Conservation (phyloP, 2,888 invertebrate species). For the Blera fallax region DNA sequence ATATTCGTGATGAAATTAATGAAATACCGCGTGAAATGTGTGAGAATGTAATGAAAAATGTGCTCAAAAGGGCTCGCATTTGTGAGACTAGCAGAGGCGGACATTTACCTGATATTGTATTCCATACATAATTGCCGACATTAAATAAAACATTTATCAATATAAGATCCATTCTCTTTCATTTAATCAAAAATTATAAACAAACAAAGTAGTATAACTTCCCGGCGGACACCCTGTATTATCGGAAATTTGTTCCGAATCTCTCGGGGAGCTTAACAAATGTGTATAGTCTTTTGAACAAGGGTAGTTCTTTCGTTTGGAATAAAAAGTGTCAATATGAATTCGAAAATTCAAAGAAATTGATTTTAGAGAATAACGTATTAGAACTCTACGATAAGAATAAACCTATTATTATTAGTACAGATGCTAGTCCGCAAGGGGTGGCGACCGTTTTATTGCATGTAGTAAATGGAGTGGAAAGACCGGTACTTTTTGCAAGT, state of each 20-base stretch:
- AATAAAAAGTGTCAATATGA: slow-evolving; percentile 6
- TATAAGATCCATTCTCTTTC: too few relatives aligned
- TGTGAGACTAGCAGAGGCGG: too few relatives aligned
- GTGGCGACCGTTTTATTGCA: slow-evolving; percentile 3
- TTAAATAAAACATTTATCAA: too few relatives aligned
- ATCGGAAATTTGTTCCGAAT: slow-evolving; percentile 24
- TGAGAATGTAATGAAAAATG: too few relatives aligned
- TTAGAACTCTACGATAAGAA: not conserved
- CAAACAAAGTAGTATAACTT: too few relatives aligned
- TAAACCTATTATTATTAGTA: slow-evolving; percentile 11
- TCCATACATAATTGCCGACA: too few relatives aligned
- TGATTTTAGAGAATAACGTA: slow-evolving; percentile 9
- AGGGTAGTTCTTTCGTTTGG: not conserved
- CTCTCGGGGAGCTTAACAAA: not conserved
- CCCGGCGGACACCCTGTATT: too few relatives aligned
- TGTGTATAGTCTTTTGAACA: slow-evolving; percentile 6
- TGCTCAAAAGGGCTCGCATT: too few relatives aligned
- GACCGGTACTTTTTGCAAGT: slow-evolving; percentile 12
- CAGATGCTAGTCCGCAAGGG: slow-evolving; percentile 4
- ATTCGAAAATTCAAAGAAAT: slow-evolving; percentile 8
- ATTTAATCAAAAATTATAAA: too few relatives aligned
- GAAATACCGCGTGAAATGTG: too few relatives aligned
- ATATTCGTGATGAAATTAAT: too few relatives aligned
- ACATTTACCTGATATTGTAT: too few relatives aligned
- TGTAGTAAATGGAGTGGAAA: not conserved